Evolutionary conservation across 2,888 invertebrate species (phyloP).

Genomic region (Pristionchus mayeri): DNA sequence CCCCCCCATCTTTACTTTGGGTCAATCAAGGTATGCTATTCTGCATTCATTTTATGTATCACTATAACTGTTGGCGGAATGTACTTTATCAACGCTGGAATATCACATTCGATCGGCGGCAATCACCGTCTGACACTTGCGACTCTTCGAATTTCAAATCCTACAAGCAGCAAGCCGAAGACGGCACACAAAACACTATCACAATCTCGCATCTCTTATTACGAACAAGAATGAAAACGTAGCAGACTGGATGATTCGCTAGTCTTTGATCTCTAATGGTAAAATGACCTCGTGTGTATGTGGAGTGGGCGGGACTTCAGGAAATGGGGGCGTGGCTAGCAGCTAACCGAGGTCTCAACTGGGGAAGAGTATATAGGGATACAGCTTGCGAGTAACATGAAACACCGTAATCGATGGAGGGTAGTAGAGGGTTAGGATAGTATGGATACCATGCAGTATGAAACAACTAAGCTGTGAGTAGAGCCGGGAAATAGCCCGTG

Average conservation of each 20-base stretch:
- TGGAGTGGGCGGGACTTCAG: not conserved
- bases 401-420: not conserved
- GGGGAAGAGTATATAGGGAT: not conserved
- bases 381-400: not conserved
- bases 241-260: not conserved
- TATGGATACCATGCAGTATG: slow-evolving; percentile 12
- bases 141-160: not conserved
- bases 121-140: not conserved
- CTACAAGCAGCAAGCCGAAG: not conserved
- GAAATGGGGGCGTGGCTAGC: slow-evolving; percentile 4
- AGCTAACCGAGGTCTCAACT: slow-evolving; percentile 19
- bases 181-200: not conserved
- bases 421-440: not conserved
- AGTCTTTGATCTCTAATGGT: slow-evolving; percentile 39
- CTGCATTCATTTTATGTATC: too few species aligned
- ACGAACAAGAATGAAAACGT: not conserved
- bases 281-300: slow-evolving; percentile 11
- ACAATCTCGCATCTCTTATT: slow-evolving; percentile 12
- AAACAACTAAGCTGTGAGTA: not conserved
- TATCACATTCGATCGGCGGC: slow-evolving; percentile 9
- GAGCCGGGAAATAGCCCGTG: not conserved
- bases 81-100: slow-evolving; percentile 28
- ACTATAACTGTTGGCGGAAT: not conserved
- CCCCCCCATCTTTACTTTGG: too few species aligned
- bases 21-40: too few species aligned